Percentiles rank a stretch among this genome's conserved stretches.
These are phyloP conservation scores for Hypotaenidia philippensis DNA, from an alignment of 2,797 vertebrate species.

Conservation along the genomic window DNA sequence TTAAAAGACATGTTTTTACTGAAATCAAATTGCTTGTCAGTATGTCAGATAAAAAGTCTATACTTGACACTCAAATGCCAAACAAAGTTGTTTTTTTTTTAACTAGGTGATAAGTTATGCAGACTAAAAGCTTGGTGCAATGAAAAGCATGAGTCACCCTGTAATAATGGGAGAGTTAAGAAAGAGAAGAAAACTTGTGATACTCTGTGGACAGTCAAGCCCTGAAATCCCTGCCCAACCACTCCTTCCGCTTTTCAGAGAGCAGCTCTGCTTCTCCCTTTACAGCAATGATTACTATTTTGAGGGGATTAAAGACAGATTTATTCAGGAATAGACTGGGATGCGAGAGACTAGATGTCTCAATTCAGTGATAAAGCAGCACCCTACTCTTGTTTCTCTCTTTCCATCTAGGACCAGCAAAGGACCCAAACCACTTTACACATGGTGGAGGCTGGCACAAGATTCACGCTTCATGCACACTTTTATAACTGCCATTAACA, in stretches of 20 bases:
- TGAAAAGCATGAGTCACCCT: neutral
- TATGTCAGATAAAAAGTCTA: slow-evolving; percentile 61
- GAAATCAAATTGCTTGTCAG: slow-evolving; percentile 66
- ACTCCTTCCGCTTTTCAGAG: neutral
- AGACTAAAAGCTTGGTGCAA: slow-evolving; percentile 33
- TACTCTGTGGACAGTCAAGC: neutral
- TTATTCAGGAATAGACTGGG: neutral
- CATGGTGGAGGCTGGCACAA: neutral
- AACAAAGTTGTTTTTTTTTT: slow-evolving; percentile 51
- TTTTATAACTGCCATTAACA: neutral
- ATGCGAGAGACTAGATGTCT: neutral
- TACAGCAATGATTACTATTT: neutral
- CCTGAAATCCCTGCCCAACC: neutral
- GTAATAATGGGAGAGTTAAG: neutral
- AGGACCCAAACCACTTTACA: neutral
- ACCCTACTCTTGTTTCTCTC: neutral
- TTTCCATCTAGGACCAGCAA: neutral
- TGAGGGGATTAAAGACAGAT: neutral
- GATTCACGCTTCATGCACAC: neutral
- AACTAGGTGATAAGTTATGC: slow-evolving; percentile 42
- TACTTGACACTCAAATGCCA: slow-evolving; percentile 55
- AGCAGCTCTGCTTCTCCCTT: neutral
- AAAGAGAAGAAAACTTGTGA: neutral
- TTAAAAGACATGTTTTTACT: slow-evolving; percentile 62
- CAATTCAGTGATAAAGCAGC: neutral